phyloP scores from a whole-genome alignment of 2,113 vertebrate species.

The Ellobius talpinus region DNA sequence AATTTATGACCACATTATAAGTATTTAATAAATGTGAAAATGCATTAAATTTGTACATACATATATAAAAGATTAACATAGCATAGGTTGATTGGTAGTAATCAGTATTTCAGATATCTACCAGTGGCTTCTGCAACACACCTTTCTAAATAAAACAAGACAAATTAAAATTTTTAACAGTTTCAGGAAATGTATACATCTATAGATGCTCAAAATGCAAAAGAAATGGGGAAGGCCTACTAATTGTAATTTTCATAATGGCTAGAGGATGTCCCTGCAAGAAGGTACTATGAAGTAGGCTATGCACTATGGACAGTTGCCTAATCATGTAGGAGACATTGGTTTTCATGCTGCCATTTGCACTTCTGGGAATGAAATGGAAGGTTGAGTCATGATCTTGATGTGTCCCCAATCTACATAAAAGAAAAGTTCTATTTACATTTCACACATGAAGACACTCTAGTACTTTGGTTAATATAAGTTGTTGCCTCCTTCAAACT shows the following conservation, averaged over 20 bases:
- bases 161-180: neutral
- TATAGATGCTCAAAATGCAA: neutral
- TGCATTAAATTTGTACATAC: neutral
- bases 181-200: neutral
- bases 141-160: neutral
- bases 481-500: neutral
- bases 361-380: neutral
- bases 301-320: neutral
- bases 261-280: neutral
- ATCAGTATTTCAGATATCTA: neutral
- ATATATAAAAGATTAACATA: neutral
- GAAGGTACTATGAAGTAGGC: neutral
- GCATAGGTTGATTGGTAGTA: too few relatives aligned
- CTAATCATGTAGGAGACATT: neutral
- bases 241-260: neutral
- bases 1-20: neutral
- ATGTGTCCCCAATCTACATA: neutral
- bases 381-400: neutral
- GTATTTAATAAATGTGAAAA: neutral
- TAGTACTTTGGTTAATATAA: neutral
- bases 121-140: neutral
- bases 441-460: neutral
- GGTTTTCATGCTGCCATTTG: neutral
- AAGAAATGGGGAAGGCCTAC: neutral
- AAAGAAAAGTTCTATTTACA: neutral